A percentile compares a stretch with the other conserved stretches of the same genome.
These are phyloP conservation scores for Promerops cafer DNA, from an alignment of 2,113 vertebrate species.

Conservation along the genomic window DNA sequence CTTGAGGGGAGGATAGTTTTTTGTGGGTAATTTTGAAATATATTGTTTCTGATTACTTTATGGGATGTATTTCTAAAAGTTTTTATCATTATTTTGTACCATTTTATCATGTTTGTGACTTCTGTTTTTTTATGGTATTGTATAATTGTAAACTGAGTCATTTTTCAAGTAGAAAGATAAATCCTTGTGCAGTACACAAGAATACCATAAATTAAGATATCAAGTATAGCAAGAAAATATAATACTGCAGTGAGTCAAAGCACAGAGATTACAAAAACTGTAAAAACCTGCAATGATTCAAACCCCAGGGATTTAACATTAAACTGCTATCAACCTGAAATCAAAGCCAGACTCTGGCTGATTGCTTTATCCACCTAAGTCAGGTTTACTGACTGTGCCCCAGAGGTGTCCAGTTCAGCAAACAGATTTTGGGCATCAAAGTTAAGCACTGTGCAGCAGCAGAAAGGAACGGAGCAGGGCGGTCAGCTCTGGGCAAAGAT, in stretches of 20 bases:
- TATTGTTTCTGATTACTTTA: neutral
- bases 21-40: neutral
- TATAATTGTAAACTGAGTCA: neutral
- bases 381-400: neutral
- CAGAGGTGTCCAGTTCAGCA: neutral
- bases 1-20: neutral
- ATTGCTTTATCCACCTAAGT: neutral
- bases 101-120: neutral
- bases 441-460: neutral
- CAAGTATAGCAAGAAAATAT: neutral
- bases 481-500: neutral
- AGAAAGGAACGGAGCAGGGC: neutral
- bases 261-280: neutral
- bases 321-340: neutral
- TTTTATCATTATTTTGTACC: neutral
- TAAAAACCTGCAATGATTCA: neutral
- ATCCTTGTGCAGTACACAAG: neutral
- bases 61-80: neutral
- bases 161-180: neutral
- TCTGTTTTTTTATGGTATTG: neutral
- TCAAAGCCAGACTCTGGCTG: neutral
- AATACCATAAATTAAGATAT: neutral
- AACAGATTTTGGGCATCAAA: neutral
- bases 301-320: neutral
- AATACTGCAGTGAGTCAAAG: neutral